These are phyloP conservation scores for Drosophila kepulauana DNA, from an alignment of 1,140 invertebrate genomes.

Conservation along the genomic window DNA sequence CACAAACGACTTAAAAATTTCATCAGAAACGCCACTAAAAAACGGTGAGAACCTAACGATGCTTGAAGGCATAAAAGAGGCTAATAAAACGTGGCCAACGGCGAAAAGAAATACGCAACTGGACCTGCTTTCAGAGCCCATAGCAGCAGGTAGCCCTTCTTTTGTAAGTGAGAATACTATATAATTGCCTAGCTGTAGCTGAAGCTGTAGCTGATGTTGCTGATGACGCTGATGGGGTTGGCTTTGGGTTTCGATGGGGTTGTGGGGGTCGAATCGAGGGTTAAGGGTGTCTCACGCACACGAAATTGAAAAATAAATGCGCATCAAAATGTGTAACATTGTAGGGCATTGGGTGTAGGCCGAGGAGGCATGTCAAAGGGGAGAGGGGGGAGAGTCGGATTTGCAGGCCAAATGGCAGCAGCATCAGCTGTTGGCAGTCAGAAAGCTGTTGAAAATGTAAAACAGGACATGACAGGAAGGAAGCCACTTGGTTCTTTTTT, in stretches of 20 bases:
- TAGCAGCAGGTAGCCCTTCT: constrained; percentile 26
- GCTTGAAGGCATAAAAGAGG: constrained; percentile 67
- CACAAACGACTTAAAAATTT: constrained; percentile 22
- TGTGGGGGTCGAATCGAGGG: constrained; percentile 13
- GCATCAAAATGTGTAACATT: constrained; percentile 63
- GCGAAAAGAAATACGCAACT: neutral
- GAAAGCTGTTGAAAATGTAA: constrained; percentile 19
- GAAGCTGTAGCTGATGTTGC: constrained; percentile 53
- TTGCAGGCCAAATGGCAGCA: constrained; percentile 58
- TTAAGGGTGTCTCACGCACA: constrained; percentile 48
- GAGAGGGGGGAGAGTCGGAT: neutral
- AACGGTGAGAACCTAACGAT: constrained; percentile 48
- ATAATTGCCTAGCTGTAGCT: constrained; percentile 26
- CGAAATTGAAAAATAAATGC: constrained; percentile 73
- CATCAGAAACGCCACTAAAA: constrained; percentile 51
- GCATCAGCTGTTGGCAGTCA: constrained; percentile 52
- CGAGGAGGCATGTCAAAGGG: neutral
- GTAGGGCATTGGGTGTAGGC: constrained; percentile 15
- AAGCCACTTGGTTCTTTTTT: constrained; percentile 35
- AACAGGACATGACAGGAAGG: constrained; percentile 59
- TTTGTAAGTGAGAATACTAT: neutral
- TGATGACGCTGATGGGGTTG: constrained; percentile 44
- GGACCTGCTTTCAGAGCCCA: neutral
- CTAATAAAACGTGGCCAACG: constrained; percentile 65
- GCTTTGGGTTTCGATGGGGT: constrained; percentile 22